Evolutionary conservation across 1,140 invertebrate genomes (phyloP).

Genomic region (Camponotus pennsylvanicus): DNA sequence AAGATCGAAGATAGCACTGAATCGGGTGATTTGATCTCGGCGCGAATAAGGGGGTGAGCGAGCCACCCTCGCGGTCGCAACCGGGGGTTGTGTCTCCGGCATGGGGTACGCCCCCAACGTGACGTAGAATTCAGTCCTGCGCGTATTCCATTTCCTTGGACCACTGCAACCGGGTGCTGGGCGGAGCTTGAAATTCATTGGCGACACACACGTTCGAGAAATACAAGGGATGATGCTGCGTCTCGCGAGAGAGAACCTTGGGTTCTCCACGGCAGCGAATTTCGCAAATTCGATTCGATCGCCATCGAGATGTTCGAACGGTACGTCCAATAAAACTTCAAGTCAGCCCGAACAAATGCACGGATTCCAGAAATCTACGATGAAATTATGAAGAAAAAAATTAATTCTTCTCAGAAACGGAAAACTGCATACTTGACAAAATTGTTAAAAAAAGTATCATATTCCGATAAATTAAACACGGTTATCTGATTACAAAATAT

Average conservation of each 20-base stretch:
- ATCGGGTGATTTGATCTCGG: conserved; percentile 79
- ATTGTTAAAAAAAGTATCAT: neutral
- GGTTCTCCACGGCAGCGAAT: neutral
- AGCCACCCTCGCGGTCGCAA: conserved; percentile 61
- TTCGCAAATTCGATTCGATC: conserved; percentile 48
- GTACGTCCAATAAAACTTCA: conserved; percentile 18
- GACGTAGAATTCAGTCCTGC: conserved; percentile 78
- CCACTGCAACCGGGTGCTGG: conserved; percentile 66
- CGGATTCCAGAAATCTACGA: neutral
- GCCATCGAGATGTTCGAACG: conserved; percentile 38
- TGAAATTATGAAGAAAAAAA: neutral
- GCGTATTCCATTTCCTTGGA: conserved; percentile 75
- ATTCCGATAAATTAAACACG: neutral
- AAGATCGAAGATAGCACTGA: conserved; percentile 75
- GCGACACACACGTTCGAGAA: conserved; percentile 58
- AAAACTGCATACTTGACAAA: neutral
- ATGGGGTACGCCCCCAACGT: conserved; percentile 78
- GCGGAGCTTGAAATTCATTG: conserved; percentile 77
- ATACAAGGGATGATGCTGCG: conserved; percentile 46
- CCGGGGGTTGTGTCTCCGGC: conserved; percentile 75
- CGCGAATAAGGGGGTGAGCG: conserved; percentile 67
- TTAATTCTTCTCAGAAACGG: neutral
- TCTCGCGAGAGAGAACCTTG: conserved; percentile 8
- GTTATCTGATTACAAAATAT: neutral
- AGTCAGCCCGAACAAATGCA: neutral